These are phyloP conservation scores for Cossypha dichroa DNA, from an alignment of 2,797 vertebrate species.

Conservation along the genomic window DNA sequence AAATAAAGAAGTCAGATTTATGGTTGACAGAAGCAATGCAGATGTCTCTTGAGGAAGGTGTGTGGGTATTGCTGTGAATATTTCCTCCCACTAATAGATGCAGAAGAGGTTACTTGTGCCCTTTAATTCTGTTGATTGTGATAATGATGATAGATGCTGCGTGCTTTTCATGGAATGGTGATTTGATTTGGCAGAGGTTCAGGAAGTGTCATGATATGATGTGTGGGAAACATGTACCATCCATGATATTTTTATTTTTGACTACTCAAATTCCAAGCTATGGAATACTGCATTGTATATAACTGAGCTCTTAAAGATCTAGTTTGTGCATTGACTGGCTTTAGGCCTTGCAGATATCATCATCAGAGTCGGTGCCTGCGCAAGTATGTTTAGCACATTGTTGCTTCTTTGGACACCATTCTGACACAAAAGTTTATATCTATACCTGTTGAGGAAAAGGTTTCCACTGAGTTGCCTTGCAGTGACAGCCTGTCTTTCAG, in stretches of 20 bases:
- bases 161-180: neutral
- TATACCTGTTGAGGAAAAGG: neutral
- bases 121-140: neutral
- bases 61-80: neutral
- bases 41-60: neutral
- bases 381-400: neutral
- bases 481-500: neutral
- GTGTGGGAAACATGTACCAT: neutral
- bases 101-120: neutral
- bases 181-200: constrained; percentile 2
- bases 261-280: neutral
- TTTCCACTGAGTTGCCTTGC: neutral
- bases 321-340: neutral
- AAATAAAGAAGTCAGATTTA: neutral
- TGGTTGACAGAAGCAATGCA: neutral
- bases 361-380: neutral
- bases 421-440: neutral
- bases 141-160: neutral
- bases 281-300: neutral
- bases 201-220: neutral
- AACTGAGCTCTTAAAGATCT: neutral
- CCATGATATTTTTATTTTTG: neutral
- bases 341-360: neutral
- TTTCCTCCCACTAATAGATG: neutral
- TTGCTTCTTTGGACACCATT: neutral